These are phyloP conservation scores for Trachelus troglodyta DNA, from an alignment of 2,888 invertebrate species.

Conservation along the genomic window DNA sequence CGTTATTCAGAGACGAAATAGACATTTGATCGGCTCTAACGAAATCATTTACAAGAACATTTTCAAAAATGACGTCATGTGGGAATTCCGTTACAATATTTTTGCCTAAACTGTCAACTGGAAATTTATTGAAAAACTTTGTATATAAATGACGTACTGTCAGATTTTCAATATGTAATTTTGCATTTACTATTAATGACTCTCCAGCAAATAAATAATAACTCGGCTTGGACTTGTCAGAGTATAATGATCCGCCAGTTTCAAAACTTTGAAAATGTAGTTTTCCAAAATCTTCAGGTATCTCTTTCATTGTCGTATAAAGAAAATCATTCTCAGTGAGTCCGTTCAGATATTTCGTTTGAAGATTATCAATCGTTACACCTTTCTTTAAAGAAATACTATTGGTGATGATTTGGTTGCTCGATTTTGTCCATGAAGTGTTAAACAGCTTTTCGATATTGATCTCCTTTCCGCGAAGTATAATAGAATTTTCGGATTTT, in stretches of 20 bases:
- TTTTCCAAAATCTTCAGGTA: slow-evolving; percentile 29
- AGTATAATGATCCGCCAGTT: slow-evolving; percentile 31
- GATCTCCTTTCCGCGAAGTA: slow-evolving; percentile 11
- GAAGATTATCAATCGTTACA: slow-evolving; percentile 43
- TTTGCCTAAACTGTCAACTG: slow-evolving; percentile 24
- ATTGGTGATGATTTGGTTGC: slow-evolving; percentile 39
- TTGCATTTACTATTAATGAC: slow-evolving; percentile 25
- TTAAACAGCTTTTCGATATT: slow-evolving; percentile 30
- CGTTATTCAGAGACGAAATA: slow-evolving; percentile 1
- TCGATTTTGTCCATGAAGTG: slow-evolving; percentile 52
- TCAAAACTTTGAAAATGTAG: slow-evolving; percentile 42
- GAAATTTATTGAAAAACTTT: slow-evolving; percentile 46
- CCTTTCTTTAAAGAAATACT: slow-evolving; percentile 38
- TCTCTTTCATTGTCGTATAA: slow-evolving; percentile 38
- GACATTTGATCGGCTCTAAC: slow-evolving; percentile 34
- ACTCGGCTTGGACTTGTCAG: slow-evolving; percentile 22
- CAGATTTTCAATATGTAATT: slow-evolving; percentile 33
- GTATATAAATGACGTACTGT: slow-evolving; percentile 34
- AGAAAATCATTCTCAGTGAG: slow-evolving; percentile 43
- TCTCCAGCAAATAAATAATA: slow-evolving; percentile 10
- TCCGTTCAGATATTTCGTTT: slow-evolving; percentile 43
- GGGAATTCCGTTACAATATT: slow-evolving; percentile 21
- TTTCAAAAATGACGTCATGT: slow-evolving; percentile 23
- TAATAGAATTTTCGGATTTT: slow-evolving; percentile 5
- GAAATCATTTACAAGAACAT: slow-evolving; percentile 25